Evolutionary conservation across 1,140 invertebrate species (phyloP).

Genomic region (Zeugodacus cucurbitae): DNA sequence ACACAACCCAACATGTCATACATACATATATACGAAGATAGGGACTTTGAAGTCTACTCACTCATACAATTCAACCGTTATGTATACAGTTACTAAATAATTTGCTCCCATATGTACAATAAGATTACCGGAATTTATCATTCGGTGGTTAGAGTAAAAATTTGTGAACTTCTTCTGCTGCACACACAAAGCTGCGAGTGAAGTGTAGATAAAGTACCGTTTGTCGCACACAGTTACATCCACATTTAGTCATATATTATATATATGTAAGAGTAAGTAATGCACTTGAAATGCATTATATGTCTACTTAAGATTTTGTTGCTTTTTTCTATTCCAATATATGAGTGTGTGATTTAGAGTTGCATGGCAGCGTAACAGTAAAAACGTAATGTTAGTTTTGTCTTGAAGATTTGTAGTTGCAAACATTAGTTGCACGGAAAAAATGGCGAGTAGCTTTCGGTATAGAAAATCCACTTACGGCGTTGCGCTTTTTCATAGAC

Average conservation of each 20-base stretch:
- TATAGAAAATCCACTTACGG: background rate
- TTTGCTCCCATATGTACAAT: background rate
- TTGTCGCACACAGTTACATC: too few species aligned
- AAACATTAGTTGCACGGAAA: background rate
- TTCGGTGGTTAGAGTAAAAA: background rate
- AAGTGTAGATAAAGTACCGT: background rate
- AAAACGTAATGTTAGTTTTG: background rate
- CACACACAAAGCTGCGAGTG: background rate
- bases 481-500: background rate
- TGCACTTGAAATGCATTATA: constrained; percentile 13
- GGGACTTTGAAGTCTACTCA: background rate
- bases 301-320: background rate
- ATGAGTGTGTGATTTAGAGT: background rate
- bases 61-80: background rate
- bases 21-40: background rate
- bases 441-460: background rate
- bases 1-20: background rate
- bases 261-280: background rate
- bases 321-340: background rate
- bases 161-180: background rate
- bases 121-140: background rate
- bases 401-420: background rate
- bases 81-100: background rate
- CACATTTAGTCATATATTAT: too few species aligned
- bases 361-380: background rate